Base-by-base conservation (phyloP, 1,140 invertebrate species). In the Monomorium pharaonis region DNA sequence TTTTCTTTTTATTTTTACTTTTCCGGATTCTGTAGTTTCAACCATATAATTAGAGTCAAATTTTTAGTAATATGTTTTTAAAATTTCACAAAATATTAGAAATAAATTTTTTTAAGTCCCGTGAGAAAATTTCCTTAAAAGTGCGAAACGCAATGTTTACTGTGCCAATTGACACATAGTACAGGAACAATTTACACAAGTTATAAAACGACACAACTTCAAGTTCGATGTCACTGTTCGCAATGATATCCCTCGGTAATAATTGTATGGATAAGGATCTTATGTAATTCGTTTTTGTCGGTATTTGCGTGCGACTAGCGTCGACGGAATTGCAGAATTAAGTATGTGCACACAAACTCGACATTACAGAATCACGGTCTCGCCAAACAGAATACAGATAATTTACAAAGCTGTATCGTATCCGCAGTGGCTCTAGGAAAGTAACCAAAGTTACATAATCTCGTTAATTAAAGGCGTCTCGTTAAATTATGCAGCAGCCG, bases 231-330 rank as follows among this genome's bases (percentile, higher is more conserved):
- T 49, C 58, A 47, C 16, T 33, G 14, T n/a, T 27, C 10, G 16
- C 21, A 51, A 54, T 42, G 7, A 42, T 67, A 37, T 24, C 10
- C 24, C 42, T 18, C 2, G 51, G 24, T 10, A 44, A 37, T 83
- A 56, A 58, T 54, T 12, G 9, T 1, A 33, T 10, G 6, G 3
- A n/a, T n/a, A 21, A 33, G 27, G n/a, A 44, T 58, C 47, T 84
- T 77, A 27, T 54, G 72, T 56, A 89, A 69, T 37, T 2, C 33
- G 10, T 21, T 81, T 70, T 56, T 51, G 21, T n/a, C 42, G 12
- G 18, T 12, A 33, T 75, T 67, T 72, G n/a, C 30, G 33, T 37
- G 49, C 37, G 14, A n/a, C 12, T 18, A 7, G 18, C 24, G n/a
- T 54, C 47, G 14, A 30, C 7, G 3, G 30, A 42, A 30, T 69